Base-by-base conservation (phyloP, 2,888 invertebrate genomes). In the Tetheella fluctuosa region DNA sequence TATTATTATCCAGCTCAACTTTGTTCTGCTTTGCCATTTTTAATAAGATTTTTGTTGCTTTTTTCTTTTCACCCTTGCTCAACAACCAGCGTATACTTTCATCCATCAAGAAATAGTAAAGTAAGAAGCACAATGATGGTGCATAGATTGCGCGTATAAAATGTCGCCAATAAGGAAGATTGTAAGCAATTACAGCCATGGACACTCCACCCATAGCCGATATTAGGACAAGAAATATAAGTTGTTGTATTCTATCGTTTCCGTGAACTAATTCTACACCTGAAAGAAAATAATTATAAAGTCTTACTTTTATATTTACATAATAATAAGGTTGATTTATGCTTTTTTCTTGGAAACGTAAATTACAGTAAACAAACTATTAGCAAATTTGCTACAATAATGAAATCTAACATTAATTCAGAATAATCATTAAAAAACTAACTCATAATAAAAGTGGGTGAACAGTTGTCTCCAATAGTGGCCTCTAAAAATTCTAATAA, bases 31-130 rank as follows among this genome's bases (percentile, higher is more conserved):
- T 89, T 0, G 95, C 94, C 28, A 95, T 94, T 68, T 89, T 93
- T 20, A 88, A 84, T 52, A 95, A 83, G 12, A 95, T 93, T 17
- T 77, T 80, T 62, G 94, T 93, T 0, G 95, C 96, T 70, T 95
- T 91, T 15, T 94, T 92, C 63, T 93, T 91, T 65, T 93, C 90
- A 15, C 94, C 94, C 75, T 95, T 95, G 42, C 95, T 94, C 30
- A 96, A 80, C 42, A 96, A 86, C 96, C 96, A 97, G 70, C 96
- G 90, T 8, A 95, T 91, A 59, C 95, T 95, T 84, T 96, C 95
- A 6, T 96, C 95, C 58, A 95, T 82, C 10, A 95, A 72, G 93
- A 95, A 95, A 63, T 94, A 91, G 72, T 95, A 95, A 15, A 93
- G 80, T 55, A 96, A 74, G 60, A 96, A 93, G 0, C 96, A 76